A percentile compares a stretch with the other conserved stretches of the same genome.
Evolutionary conservation across 2,113 vertebrate species (phyloP).

Genomic region (Callipepla squamata): DNA sequence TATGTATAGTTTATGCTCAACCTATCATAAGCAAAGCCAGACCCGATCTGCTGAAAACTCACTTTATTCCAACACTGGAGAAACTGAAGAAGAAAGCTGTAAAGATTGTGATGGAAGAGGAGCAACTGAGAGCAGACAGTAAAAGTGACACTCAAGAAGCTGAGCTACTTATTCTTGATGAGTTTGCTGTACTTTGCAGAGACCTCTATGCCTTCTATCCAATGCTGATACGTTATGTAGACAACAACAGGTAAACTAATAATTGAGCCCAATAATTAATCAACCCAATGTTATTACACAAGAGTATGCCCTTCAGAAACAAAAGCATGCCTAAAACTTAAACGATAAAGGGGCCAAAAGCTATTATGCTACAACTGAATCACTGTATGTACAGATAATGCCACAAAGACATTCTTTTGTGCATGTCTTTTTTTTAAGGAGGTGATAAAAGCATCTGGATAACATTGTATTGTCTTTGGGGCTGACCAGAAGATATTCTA

Average conservation of each 20-base stretch:
- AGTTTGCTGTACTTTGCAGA: slow-evolving; percentile 95
- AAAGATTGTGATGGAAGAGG: slow-evolving; percentile 94
- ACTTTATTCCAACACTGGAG: slow-evolving; percentile 97
- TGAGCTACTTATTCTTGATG: slow-evolving; percentile 95
- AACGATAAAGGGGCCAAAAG: background rate
- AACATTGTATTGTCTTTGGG: background rate
- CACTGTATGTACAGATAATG: background rate
- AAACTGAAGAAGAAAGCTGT: slow-evolving; percentile 98
- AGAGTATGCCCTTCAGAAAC: background rate
- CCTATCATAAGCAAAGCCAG: slow-evolving; percentile 98
- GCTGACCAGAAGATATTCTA: background rate
- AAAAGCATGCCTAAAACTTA: background rate
- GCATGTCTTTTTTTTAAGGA: background rate
- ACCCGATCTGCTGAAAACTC: slow-evolving; percentile 90
- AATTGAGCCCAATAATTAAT: background rate
- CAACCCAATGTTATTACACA: background rate
- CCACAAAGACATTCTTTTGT: background rate
- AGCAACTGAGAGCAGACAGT: slow-evolving; percentile 91
- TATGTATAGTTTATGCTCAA: slow-evolving; percentile 89
- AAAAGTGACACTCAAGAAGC: slow-evolving; percentile 95
- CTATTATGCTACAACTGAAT: background rate
- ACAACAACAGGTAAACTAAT: slow-evolving; percentile 92
- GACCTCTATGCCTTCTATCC: slow-evolving; percentile 98
- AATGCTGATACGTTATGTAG: slow-evolving; percentile 97
- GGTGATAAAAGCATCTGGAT: background rate